Evolutionary conservation across 1,140 invertebrate species (phyloP).

Genomic region (Steinernema khuongi): DNA sequence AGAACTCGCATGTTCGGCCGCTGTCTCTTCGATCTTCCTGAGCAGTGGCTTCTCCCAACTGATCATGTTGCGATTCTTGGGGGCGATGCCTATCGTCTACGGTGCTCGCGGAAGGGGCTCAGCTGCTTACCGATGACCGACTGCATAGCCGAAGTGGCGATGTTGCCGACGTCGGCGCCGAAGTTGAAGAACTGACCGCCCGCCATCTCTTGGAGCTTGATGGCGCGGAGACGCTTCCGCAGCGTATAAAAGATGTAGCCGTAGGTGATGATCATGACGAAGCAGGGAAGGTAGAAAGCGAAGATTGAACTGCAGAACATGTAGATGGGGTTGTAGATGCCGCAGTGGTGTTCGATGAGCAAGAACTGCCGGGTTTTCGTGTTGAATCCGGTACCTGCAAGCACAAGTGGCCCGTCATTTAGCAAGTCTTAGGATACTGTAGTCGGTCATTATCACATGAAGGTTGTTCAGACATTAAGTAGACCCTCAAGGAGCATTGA

Average conservation of each 20-base stretch:
- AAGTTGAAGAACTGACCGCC: conserved; percentile 56
- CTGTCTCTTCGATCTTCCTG: conserved; percentile 57
- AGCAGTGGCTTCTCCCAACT: conserved; percentile 57
- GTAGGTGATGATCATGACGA: conserved; percentile 56
- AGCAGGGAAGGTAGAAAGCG: conserved; percentile 54
- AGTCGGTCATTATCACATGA: conserved; percentile 3
- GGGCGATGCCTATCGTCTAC: conserved; percentile 44
- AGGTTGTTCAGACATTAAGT: too few species aligned
- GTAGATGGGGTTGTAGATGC: conserved; percentile 53
- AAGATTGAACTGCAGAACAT: conserved; percentile 50
- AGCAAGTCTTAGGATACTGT: neutral
- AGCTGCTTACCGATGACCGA: conserved; percentile 50
- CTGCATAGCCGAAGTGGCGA: conserved; percentile 52
- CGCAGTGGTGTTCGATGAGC: conserved; percentile 52
- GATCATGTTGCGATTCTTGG: conserved; percentile 58
- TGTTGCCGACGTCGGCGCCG: conserved; percentile 56
- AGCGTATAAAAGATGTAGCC: conserved; percentile 57
- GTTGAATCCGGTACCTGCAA: conserved; percentile 38
- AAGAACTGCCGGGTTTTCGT: conserved; percentile 40
- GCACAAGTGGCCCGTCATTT: neutral
- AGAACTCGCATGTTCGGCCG: conserved; percentile 53
- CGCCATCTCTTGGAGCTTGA: conserved; percentile 53
- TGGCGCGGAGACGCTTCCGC: conserved; percentile 39
- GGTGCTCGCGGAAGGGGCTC: neutral
- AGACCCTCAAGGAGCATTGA: too few species aligned